Evolutionary conservation across 1,140 invertebrate species (phyloP).

Genomic region (Sycophila sp.): DNA sequence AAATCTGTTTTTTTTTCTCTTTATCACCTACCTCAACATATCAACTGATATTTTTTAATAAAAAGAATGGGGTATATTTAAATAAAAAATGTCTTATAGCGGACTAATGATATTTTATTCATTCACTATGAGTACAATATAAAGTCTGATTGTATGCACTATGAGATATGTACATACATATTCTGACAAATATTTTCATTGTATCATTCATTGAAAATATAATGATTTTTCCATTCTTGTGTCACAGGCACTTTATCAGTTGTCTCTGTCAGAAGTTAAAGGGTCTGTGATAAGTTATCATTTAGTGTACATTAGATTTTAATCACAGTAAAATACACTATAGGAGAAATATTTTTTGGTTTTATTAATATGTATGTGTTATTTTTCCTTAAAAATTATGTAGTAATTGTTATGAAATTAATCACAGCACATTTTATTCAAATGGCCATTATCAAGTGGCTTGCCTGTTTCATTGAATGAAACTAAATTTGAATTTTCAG

Average conservation of each 20-base stretch:
- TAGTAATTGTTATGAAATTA: conserved; percentile 31
- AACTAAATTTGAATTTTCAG: neutral
- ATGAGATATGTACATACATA: conserved; percentile 42
- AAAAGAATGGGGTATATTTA: too few species aligned
- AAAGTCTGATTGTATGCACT: conserved; percentile 45
- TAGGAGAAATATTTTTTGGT: conserved; percentile 29
- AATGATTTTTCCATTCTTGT: conserved; percentile 45
- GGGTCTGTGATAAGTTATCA: conserved; percentile 45
- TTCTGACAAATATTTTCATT: conserved; percentile 50
- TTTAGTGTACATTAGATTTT: conserved; percentile 36
- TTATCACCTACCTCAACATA: neutral
- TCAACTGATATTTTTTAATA: neutral
- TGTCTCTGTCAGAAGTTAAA: conserved; percentile 44
- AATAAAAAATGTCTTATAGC: conserved; percentile 2
- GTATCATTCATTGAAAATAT: conserved; percentile 47
- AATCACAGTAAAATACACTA: conserved; percentile 43
- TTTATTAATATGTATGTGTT: conserved; percentile 17
- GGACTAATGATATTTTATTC: conserved; percentile 57
- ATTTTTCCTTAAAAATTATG: conserved; percentile 23
- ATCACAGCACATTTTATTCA: conserved; percentile 38
- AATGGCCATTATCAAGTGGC: conserved; percentile 35
- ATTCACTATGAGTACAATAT: conserved; percentile 51
- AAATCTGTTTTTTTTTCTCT: neutral
- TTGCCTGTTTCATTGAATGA: neutral
- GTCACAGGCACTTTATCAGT: conserved; percentile 57